These are phyloP conservation scores for Pipra filicauda DNA, from an alignment of 2,113 vertebrate genomes.

Conservation along the genomic window DNA sequence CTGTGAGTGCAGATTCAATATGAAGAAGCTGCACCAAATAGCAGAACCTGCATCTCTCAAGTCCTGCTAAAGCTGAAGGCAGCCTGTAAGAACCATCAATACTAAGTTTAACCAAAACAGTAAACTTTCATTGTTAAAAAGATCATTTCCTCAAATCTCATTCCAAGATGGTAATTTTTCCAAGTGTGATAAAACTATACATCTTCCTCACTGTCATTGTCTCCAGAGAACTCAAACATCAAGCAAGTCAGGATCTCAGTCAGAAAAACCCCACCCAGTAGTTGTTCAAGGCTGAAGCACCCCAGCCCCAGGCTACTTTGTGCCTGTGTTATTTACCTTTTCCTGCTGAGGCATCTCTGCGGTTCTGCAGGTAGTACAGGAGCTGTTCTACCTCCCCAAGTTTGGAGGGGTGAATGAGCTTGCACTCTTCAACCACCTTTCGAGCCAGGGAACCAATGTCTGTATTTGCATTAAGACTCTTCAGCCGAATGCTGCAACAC, in stretches of 20 bases:
- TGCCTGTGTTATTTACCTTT: constrained; percentile 64
- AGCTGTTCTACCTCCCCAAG: constrained; percentile 92
- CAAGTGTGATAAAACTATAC: background rate
- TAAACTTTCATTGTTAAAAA: background rate
- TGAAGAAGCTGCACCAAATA: background rate
- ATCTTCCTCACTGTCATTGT: background rate
- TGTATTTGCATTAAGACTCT: constrained; percentile 92
- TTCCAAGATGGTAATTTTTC: background rate
- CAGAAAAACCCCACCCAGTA: background rate
- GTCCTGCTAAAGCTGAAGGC: background rate
- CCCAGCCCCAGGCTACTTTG: background rate
- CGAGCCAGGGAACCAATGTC: constrained; percentile 89
- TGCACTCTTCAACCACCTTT: constrained; percentile 96
- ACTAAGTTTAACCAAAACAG: background rate
- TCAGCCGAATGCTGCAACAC: constrained; percentile 88
- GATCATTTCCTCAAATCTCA: background rate
- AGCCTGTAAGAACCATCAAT: background rate
- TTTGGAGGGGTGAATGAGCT: constrained; percentile 89
- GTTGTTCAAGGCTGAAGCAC: background rate
- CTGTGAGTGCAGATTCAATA: background rate
- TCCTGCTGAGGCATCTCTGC: constrained; percentile 77
- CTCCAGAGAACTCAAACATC: accelerated
- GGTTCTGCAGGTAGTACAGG: constrained; percentile 92
- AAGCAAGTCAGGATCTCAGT: background rate
- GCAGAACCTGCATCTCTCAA: background rate